Evolutionary conservation across 2,113 vertebrate genomes (phyloP).

Genomic region (Burhinus oedicnemus): DNA sequence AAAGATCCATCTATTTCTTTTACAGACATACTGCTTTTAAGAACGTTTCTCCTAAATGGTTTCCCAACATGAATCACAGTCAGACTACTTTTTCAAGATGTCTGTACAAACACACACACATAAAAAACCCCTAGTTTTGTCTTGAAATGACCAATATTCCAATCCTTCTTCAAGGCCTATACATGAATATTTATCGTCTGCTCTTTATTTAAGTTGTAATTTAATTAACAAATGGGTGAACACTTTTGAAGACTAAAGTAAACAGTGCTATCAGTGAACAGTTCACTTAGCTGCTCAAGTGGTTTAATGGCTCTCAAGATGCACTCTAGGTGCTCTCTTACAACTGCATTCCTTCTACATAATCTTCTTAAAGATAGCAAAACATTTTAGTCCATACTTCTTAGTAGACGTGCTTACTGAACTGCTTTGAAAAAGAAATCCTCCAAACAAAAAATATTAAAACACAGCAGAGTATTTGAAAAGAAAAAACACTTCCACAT

Average conservation of each 20-base stretch:
- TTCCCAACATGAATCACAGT: background rate
- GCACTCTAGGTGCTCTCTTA: conserved; percentile 51
- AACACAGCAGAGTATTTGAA: background rate
- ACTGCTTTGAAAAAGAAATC: conserved; percentile 32
- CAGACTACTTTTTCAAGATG: background rate
- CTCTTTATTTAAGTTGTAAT: conserved; percentile 18
- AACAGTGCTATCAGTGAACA: conserved; percentile 22
- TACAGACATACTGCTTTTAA: background rate
- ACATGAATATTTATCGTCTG: background rate
- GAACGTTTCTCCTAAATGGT: background rate
- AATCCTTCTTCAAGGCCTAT: background rate
- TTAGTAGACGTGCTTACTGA: background rate
- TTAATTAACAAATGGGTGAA: conserved; percentile 37
- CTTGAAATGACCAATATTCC: background rate
- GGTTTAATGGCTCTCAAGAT: conserved; percentile 62
- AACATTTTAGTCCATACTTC: conserved; percentile 3
- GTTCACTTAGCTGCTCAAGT: conserved; percentile 35
- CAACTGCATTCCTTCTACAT: conserved; percentile 30
- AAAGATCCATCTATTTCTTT: background rate
- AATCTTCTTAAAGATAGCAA: conserved; percentile 44
- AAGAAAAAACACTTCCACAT: background rate
- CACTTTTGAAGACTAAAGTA: background rate
- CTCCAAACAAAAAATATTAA: background rate
- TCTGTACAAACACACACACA: background rate
- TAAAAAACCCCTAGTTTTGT: background rate